Percentiles rank a stretch among this genome's conserved stretches.
Conservation (phyloP, 2,888 invertebrate species). For the Drosophila rubida region DNA sequence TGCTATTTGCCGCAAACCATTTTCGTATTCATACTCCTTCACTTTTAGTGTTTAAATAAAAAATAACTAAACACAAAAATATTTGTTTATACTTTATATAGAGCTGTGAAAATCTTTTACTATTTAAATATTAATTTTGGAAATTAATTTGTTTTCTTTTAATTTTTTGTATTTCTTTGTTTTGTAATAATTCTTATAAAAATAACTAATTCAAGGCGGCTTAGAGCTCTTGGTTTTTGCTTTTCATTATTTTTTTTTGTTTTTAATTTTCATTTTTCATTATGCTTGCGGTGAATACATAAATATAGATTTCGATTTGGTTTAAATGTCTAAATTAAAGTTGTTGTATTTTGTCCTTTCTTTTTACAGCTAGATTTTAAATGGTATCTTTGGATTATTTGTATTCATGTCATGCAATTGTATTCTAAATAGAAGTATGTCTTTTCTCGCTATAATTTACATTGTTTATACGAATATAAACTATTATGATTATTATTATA, state of each 20-base stretch:
- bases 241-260: conserved; percentile 41
- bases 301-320: conserved; percentile 58
- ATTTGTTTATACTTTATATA: conserved; percentile 18
- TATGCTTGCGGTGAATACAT: conserved; percentile 45
- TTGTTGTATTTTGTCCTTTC: conserved; percentile 68
- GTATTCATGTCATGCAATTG: conserved; percentile 55
- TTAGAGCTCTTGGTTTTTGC: conserved; percentile 76
- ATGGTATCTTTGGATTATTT: conserved; percentile 73
- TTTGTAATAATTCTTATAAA: conserved; percentile 66
- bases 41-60: conserved; percentile 66
- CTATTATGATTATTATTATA: conserved; percentile 38
- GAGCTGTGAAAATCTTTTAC: conserved; percentile 43
- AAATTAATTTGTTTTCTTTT: conserved; percentile 58
- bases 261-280: too few relatives aligned
- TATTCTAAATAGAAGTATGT: conserved; percentile 67
- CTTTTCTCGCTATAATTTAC: conserved; percentile 53
- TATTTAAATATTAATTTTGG: conserved; percentile 63
- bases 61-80: conserved; percentile 34
- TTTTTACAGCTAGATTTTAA: conserved; percentile 66
- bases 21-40: conserved; percentile 33
- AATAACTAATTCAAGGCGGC: conserved; percentile 81
- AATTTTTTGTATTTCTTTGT: conserved; percentile 35
- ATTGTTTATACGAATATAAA: conserved; percentile 50
- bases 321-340: conserved; percentile 62
- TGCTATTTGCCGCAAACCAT: conserved; percentile 45